Evolutionary conservation across 2,888 invertebrate genomes (phyloP), one percentile per base, ranked within the genome.

Genomic region (Tachystola acroxantha): DNA sequence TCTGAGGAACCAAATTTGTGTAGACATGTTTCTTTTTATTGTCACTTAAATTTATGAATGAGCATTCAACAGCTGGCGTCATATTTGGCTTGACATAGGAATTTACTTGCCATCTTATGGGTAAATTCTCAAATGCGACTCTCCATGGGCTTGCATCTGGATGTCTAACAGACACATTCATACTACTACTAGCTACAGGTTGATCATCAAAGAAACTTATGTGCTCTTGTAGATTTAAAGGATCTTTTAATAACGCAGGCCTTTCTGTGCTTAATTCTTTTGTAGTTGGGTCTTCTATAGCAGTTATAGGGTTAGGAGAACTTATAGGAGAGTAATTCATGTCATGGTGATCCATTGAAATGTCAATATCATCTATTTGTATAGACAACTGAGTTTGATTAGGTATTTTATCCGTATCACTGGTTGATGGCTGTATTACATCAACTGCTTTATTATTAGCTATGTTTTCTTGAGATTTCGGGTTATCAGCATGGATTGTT

Each of bases 21-120:
- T 84, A 86, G 1, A 86, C 78, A 77, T 85, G 82, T 57, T 78
- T 82, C 52, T 74, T 82, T 42, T 65, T 78, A 9, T 49, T 51
- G 16, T 75, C 74, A 50, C 68, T 67, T 29, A 67, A 55, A 40
- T 74, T 73, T 0, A 84, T 66, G 37, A 79, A 86, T 3, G 86
- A 86, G 37, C 75, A 67, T 42, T 87, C 87, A 10, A 84, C 70
- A 7, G 88, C 82, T 26, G 88, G 88, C 28, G 88, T 88, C 88
- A 88, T 85, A 40, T 87, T 80, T 6, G 87, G 46, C 48, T 88
- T 88, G 0, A 86, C 65, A 57, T 85, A 80, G 4, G 79, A 67
- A 41, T 86, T 81, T 3, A 63, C 70, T 37, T 72, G 82, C 86
- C 86, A 88, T 57, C 73, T 87, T 37, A 84, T 76, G 3, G 84